phyloP scores from a whole-genome alignment of 2,888 invertebrate genomes.

The Yponomeuta evonymella region DNA sequence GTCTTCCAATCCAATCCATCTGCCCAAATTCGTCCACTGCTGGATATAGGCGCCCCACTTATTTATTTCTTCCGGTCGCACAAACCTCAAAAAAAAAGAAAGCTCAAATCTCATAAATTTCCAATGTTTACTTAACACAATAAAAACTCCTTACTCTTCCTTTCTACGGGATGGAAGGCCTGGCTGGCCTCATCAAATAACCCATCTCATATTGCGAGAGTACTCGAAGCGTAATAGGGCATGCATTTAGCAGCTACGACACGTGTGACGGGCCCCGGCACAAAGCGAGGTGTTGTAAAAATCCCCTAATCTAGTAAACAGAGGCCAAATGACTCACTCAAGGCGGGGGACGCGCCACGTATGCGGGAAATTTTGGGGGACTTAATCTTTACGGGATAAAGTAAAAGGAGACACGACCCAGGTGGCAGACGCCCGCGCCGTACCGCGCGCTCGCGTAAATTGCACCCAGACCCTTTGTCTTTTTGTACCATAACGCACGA shows the following conservation, averaged over 20 bases:
- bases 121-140: not conserved
- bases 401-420: slow-evolving; percentile 75
- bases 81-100: too few species aligned
- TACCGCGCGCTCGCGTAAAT: slow-evolving; percentile 54
- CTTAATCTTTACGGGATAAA: slow-evolving; percentile 74
- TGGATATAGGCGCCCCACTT: not conserved
- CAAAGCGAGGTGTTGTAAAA: slow-evolving; percentile 67
- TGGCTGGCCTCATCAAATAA: too few species aligned
- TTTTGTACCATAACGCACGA: slow-evolving; percentile 46
- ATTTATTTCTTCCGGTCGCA: too few species aligned
- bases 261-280: slow-evolving; percentile 44
- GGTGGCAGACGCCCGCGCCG: slow-evolving; percentile 42
- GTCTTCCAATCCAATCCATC: too few species aligned
- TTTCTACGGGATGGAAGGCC: slow-evolving; percentile 24
- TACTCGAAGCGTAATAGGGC: slow-evolving; percentile 36
- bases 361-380: slow-evolving; percentile 60
- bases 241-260: slow-evolving; percentile 44
- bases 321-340: slow-evolving; percentile 73
- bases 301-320: slow-evolving; percentile 75
- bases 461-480: slow-evolving; percentile 53
- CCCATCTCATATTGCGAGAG: slow-evolving; percentile 20
- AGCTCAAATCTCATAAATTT: not conserved
- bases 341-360: slow-evolving; percentile 55
- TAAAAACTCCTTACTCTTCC: not conserved
- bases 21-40: too few species aligned